Conservation (phyloP, 2,888 invertebrate species). For the Metacarcinus magister region DNA sequence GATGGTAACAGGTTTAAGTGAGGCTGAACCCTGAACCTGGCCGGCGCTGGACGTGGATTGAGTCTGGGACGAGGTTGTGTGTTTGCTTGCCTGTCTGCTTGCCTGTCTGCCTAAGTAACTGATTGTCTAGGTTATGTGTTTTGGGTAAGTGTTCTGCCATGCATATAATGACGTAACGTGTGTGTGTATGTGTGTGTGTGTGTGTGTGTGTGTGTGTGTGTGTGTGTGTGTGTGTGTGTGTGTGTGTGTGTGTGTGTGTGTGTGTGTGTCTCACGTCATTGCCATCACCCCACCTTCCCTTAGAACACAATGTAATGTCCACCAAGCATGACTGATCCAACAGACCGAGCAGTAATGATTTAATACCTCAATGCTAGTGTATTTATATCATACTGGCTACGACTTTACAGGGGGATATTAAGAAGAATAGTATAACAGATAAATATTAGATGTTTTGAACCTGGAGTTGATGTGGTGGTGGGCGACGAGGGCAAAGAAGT, state of each 20-base stretch:
- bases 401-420: background rate
- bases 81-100: background rate
- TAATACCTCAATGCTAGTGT: background rate
- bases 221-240: slow-evolving; percentile 34
- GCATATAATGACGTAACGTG: background rate
- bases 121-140: background rate
- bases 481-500: background rate
- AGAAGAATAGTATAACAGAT: background rate
- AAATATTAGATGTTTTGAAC: background rate
- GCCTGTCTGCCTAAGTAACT: background rate
- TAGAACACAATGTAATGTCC: background rate
- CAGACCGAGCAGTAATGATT: background rate
- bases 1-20: background rate
- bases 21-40: slow-evolving; percentile 8
- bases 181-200: background rate
- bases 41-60: background rate
- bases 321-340: background rate
- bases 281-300: background rate
- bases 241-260: slow-evolving; percentile 45
- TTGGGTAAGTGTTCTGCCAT: background rate
- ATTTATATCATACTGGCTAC: background rate
- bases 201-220: slow-evolving; percentile 21
- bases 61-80: background rate
- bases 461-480: background rate
- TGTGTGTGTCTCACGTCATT: background rate